Evolutionary conservation across 2,888 invertebrate species (phyloP).

Genomic region (Luperina nickerlii): DNA sequence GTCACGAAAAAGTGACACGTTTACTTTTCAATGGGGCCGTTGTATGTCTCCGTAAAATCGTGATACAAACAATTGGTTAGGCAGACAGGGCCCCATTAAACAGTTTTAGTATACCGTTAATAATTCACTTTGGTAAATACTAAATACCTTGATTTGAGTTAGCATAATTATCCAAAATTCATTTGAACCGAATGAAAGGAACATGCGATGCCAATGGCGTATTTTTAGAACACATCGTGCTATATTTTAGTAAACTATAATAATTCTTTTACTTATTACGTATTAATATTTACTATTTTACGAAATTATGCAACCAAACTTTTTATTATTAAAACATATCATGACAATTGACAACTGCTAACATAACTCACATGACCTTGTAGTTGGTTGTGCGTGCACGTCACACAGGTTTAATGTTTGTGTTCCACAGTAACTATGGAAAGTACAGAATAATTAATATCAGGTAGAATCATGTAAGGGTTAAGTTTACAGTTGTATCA

Average conservation of each 20-base stretch:
- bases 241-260: constrained; percentile 36
- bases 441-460: constrained; percentile 21
- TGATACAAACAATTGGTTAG: constrained; percentile 20
- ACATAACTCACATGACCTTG: constrained; percentile 22
- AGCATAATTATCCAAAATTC: constrained; percentile 63
- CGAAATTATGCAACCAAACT: constrained; percentile 49
- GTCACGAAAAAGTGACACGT: constrained; percentile 26
- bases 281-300: constrained; percentile 51
- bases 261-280: constrained; percentile 44
- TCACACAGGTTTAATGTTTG: constrained; percentile 3
- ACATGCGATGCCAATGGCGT: constrained; percentile 71
- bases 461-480: constrained; percentile 13
- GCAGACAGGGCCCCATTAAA: constrained; percentile 38
- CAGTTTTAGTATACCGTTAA: constrained; percentile 53
- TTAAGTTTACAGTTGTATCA: constrained; percentile 3
- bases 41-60: constrained; percentile 11
- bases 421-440: constrained; percentile 2
- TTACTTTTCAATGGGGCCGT: not conserved
- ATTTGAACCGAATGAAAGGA: constrained; percentile 73
- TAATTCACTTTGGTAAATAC: constrained; percentile 69
- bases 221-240: constrained; percentile 56
- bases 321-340: constrained; percentile 6
- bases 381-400: constrained; percentile 3
- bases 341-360: constrained; percentile 1
- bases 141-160: constrained; percentile 70